Evolutionary conservation across 1,140 invertebrate genomes (phyloP), one percentile per base, ranked within the genome.

Genomic region (Pygmarrhopalites habei): DNA sequence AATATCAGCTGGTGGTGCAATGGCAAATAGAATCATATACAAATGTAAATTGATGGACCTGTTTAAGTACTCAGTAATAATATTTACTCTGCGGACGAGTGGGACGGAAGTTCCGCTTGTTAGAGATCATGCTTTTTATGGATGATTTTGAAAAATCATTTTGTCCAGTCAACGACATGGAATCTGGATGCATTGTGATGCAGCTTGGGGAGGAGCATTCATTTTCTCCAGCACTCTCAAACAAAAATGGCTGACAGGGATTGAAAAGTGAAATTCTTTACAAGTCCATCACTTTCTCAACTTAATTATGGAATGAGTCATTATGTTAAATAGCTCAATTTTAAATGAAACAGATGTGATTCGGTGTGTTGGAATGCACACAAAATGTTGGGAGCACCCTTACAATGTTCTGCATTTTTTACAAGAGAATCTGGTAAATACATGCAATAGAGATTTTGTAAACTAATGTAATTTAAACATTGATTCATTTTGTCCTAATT

Each of bases 361-460:
- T 95, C 91, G 0, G 79, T 95, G 56, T 82, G 89, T 0, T 95
- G 92, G 92, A 95, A 96, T 79, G 90, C 91, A 0, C 92, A 96
- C 73, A 95, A 95, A 74, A 86, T 94, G 80, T 81, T 92, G 21
- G 91, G 91, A 2, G 88, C 82, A 4, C 89, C 90, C 0, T 78
- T 95, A 12, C 93, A 96, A 72, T 95, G 91, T 74, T 90, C 90
- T 0, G 74, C 89, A 7, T 88, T 94, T 70, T 73, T 96, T 5
- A 80, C 86, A 1, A 81, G 80, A 39, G 79, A 85, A 28, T 67
- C 75, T 72, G 79, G 79, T 32, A 69, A n/a, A n/a, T n/a, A n/a
- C n/a, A n/a, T n/a, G n/a, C n/a, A n/a, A n/a, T n/a, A n/a, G n/a
- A n/a, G n/a, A n/a, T n/a, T n/a, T n/a, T n/a, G n/a, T n/a, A n/a